Conservation (phyloP, 2,113 vertebrate species). For the Strix uralensis region DNA sequence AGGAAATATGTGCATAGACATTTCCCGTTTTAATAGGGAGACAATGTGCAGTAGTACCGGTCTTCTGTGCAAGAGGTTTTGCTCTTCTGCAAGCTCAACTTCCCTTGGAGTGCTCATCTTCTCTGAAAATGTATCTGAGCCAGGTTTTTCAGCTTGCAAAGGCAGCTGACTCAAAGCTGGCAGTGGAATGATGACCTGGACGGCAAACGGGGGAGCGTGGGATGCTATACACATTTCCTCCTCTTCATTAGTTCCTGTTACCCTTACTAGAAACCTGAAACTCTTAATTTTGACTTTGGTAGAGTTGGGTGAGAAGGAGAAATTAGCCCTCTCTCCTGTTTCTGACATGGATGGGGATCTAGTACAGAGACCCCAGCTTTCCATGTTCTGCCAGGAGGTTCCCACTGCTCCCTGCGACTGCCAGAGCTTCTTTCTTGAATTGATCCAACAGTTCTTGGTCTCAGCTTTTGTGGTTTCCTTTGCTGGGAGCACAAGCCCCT, state of each 20-base stretch:
- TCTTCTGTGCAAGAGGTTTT: neutral
- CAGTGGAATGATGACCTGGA: neutral
- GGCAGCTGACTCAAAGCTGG: neutral
- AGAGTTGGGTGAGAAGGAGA: neutral
- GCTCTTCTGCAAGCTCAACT: neutral
- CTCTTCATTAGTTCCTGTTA: neutral
- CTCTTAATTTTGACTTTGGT: neutral
- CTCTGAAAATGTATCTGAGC: neutral
- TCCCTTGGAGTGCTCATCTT: neutral
- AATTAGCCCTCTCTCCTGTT: neutral
- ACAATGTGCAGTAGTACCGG: neutral
- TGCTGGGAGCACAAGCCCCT: neutral
- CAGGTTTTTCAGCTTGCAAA: neutral
- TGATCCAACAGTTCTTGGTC: neutral
- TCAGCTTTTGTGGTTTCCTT: neutral
- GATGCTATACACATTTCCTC: accelerated
- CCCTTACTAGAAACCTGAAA: neutral
- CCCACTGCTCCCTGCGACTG: neutral
- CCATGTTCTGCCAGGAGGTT: neutral
- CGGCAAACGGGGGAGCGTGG: neutral
- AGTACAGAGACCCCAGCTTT: neutral
- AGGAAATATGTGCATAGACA: neutral
- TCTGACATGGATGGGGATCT: neutral
- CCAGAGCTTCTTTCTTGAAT: neutral
- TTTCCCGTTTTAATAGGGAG: neutral